Evolutionary conservation across 1,140 invertebrate genomes (phyloP).

Genomic region (Diuraphis noxia): DNA sequence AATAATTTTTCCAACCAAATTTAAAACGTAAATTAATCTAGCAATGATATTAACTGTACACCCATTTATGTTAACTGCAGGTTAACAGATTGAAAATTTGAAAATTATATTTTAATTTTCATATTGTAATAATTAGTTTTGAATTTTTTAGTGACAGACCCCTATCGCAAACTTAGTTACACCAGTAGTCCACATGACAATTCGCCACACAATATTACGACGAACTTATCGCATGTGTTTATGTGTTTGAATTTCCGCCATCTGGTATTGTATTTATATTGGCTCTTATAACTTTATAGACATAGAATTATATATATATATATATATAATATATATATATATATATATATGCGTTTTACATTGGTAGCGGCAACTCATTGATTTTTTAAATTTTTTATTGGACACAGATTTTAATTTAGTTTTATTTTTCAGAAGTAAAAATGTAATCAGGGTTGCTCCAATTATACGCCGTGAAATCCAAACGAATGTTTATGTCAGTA

Average conservation of each 20-base stretch:
- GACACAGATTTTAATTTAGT: not conserved
- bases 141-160: not conserved
- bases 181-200: not conserved
- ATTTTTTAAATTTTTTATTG: not conserved
- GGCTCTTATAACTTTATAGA: not conserved
- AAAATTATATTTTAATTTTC: not conserved
- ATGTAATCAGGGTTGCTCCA: not conserved
- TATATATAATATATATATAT: not conserved
- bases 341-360: not conserved
- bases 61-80: not conserved
- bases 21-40: too few species aligned
- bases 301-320: not conserved
- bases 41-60: not conserved
- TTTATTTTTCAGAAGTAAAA: not conserved
- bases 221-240: not conserved
- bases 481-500: constrained; percentile 10
- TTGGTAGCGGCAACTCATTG: not conserved
- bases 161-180: not conserved
- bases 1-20: not conserved
- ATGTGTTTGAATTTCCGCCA: not conserved
- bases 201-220: not conserved
- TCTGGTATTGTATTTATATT: not conserved
- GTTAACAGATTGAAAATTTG: not conserved
- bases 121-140: not conserved
- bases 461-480: not conserved